A percentile compares a stretch with the other conserved stretches of the same genome.
Evolutionary conservation across 2,888 invertebrate species (phyloP).

Genomic region (Camptogramma bilineatum): DNA sequence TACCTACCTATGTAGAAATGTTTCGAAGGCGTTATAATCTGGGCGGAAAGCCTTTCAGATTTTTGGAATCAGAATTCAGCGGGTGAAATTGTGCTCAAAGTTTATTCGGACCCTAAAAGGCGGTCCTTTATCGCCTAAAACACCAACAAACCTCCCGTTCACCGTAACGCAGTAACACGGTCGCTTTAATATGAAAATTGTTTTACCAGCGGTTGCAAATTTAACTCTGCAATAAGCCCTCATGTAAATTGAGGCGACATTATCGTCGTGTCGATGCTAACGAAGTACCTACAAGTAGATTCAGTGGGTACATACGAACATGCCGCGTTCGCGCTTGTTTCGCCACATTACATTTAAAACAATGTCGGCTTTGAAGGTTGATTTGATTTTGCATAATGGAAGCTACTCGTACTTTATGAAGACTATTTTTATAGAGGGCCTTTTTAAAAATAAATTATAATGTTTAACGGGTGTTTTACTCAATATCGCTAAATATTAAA

Average conservation of each 20-base stretch:
- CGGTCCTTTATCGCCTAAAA: conserved; percentile 10
- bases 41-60: neutral
- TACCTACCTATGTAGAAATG: neutral
- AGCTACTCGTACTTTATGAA: neutral
- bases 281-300: conserved; percentile 28
- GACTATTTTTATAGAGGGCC: neutral
- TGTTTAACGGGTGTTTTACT: neutral
- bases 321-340: conserved; percentile 23
- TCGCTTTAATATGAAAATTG: conserved; percentile 36
- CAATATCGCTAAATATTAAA: neutral
- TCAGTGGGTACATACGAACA: conserved; percentile 18
- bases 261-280: conserved; percentile 40
- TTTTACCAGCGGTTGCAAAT: conserved; percentile 34
- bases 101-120: neutral
- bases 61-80: neutral
- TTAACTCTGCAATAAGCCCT: conserved; percentile 39
- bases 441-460: neutral
- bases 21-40: neutral
- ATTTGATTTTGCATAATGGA: conserved; percentile 19
- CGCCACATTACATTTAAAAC: conserved; percentile 22
- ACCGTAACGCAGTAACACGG: conserved; percentile 20
- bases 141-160: conserved; percentile 11
- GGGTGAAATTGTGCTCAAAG: neutral
- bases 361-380: conserved; percentile 10
- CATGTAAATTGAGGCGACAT: conserved; percentile 40